phyloP scores from a whole-genome alignment of 2,888 invertebrate genomes.

The Onthophagus sagittarius region DNA sequence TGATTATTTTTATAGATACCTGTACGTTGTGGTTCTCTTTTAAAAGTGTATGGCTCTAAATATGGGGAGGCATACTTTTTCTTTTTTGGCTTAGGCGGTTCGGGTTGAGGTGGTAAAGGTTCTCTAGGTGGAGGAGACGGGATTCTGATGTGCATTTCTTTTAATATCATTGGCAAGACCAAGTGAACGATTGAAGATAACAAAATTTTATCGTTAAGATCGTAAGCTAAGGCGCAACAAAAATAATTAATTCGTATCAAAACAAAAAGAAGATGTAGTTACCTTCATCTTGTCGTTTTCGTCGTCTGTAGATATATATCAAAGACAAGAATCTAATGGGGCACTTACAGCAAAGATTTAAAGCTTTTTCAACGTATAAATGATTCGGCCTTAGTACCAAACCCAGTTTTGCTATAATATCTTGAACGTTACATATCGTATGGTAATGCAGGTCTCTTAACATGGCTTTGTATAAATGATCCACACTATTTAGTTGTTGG shows the following conservation, averaged over 20 bases:
- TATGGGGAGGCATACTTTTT: constrained; percentile 39
- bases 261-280: neutral
- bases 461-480: constrained; percentile 34
- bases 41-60: constrained; percentile 36
- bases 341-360: constrained; percentile 38
- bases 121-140: constrained; percentile 42
- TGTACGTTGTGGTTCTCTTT: constrained; percentile 30
- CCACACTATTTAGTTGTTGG: constrained; percentile 37
- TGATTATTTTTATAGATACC: constrained; percentile 39
- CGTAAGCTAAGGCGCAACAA: constrained; percentile 35
- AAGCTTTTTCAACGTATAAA: constrained; percentile 35
- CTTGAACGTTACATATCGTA: constrained; percentile 35
- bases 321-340: constrained; percentile 45
- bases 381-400: constrained; percentile 36
- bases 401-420: constrained; percentile 39
- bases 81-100: constrained; percentile 11
- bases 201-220: constrained; percentile 43
- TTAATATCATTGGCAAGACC: constrained; percentile 41
- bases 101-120: constrained; percentile 25
- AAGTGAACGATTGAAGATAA: constrained; percentile 46
- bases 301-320: constrained; percentile 35
- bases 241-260: neutral
- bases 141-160: constrained; percentile 45
- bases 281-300: neutral
- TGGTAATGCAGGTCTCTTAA: constrained; percentile 33